Evolutionary conservation across 2,888 invertebrate species (phyloP).

Genomic region (Eristalis intricaria): DNA sequence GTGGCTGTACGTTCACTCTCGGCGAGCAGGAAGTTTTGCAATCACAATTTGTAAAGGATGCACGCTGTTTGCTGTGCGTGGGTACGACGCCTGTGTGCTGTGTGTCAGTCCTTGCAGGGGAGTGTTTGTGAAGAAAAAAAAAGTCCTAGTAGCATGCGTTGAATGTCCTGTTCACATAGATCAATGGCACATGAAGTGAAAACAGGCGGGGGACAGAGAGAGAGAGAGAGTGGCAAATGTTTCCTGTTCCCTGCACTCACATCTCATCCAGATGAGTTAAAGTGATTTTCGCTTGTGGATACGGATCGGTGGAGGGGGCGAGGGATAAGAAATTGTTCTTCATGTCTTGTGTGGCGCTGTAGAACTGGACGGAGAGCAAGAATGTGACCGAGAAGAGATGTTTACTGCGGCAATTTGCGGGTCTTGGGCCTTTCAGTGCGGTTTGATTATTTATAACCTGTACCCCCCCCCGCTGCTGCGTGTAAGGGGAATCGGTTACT

Average conservation of each 20-base stretch:
- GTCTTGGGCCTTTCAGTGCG: not conserved
- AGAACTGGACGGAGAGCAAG: not conserved
- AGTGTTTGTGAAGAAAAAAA: not conserved
- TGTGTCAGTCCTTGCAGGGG: not conserved
- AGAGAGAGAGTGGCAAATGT: conserved; percentile 7
- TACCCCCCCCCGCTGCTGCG: not conserved
- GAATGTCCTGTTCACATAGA: conserved; percentile 54
- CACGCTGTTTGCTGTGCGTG: conserved; percentile 6
- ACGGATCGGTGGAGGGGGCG: not conserved
- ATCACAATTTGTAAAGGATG: conserved; percentile 59
- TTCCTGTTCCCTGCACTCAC: conserved; percentile 14
- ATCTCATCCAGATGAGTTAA: conserved; percentile 37
- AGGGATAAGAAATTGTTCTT: conserved; percentile 21
- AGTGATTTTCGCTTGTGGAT: conserved; percentile 19
- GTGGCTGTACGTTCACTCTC: conserved; percentile 22
- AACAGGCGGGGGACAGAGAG: not conserved
- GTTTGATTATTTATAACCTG: not conserved
- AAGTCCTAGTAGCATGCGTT: conserved; percentile 33
- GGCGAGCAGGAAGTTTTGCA: conserved; percentile 36
- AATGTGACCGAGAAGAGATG: not conserved
- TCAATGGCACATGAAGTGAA: conserved; percentile 42
- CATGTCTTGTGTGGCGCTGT: conserved; percentile 21
- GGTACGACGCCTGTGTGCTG: not conserved
- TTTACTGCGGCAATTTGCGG: conserved; percentile 30
- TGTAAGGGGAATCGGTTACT: not conserved